Evolutionary conservation across 1,140 invertebrate species (phyloP).

Genomic region (Pseudomyrmex cubaensis): DNA sequence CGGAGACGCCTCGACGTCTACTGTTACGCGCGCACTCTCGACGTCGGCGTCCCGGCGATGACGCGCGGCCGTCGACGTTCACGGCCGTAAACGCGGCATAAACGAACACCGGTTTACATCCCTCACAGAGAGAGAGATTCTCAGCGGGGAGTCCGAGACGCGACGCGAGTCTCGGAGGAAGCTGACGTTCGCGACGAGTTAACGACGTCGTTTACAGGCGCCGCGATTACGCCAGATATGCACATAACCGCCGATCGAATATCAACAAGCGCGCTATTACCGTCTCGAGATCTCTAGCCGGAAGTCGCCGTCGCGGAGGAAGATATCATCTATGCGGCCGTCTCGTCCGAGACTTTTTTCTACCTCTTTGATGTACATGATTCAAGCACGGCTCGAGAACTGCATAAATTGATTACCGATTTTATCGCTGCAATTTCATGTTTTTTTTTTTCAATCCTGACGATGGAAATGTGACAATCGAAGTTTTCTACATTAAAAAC

Average conservation of each 20-base stretch:
- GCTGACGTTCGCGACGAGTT: constrained; percentile 16
- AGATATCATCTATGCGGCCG: neutral
- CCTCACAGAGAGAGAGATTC: neutral
- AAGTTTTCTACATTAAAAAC: too few species aligned
- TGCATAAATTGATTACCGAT: too few species aligned
- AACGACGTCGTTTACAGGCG: constrained; percentile 55
- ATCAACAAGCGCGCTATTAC: constrained; percentile 73
- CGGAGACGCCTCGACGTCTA: constrained; percentile 18
- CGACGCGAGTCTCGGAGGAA: neutral
- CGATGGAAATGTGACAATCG: too few species aligned
- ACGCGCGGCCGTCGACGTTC: neutral
- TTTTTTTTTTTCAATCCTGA: too few species aligned
- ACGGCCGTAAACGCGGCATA: neutral
- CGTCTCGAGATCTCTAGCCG: constrained; percentile 28
- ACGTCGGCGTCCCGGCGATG: neutral
- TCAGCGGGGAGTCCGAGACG: too few species aligned
- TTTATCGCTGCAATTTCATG: neutral
- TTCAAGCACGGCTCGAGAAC: neutral
- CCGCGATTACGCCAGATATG: constrained; percentile 64
- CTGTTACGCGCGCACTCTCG: constrained; percentile 21
- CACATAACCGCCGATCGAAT: constrained; percentile 70
- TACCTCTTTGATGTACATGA: neutral
- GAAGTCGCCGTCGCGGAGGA: constrained; percentile 37
- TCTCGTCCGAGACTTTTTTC: neutral
- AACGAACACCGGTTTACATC: too few species aligned